Evolutionary conservation across 2,888 invertebrate genomes (phyloP).

Genomic region (Trachelus stipa): DNA sequence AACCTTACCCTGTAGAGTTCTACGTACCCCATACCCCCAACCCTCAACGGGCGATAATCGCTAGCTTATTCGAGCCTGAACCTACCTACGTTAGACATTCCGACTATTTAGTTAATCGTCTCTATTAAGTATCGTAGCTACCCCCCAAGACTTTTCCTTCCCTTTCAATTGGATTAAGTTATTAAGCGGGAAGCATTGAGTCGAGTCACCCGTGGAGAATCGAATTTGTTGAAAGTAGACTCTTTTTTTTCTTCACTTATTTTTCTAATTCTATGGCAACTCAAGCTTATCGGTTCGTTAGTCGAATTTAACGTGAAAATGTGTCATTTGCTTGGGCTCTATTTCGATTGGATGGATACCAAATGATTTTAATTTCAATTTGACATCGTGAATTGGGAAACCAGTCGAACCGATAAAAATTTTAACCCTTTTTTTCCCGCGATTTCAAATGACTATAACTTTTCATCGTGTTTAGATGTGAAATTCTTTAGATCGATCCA

Average conservation of each 20-base stretch:
- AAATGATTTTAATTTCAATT: slow-evolving; percentile 48
- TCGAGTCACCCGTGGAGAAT: too few relatives aligned
- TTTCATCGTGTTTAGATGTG: too few relatives aligned
- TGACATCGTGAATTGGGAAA: slow-evolving; percentile 39
- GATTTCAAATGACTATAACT: too few relatives aligned
- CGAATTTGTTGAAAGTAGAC: too few relatives aligned
- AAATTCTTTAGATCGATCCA: too few relatives aligned
- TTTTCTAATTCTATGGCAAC: too few relatives aligned
- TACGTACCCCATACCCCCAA: too few relatives aligned
- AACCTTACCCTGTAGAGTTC: too few relatives aligned
- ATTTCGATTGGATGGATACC: slow-evolving; percentile 36
- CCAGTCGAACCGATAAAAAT: slow-evolving; percentile 12
- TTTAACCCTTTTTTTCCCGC: too few relatives aligned
- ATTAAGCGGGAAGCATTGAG: not conserved
- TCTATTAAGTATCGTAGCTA: slow-evolving; percentile 34
- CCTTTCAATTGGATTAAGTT: slow-evolving; percentile 27
- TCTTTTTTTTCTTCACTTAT: too few relatives aligned
- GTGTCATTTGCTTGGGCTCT: slow-evolving; percentile 34
- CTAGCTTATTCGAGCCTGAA: not conserved
- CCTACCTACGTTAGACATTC: slow-evolving; percentile 13
- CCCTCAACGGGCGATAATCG: not conserved
- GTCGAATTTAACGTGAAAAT: too few relatives aligned
- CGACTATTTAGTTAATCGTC: slow-evolving; percentile 35
- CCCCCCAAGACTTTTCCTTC: slow-evolving; percentile 30
- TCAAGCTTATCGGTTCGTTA: too few relatives aligned